Evolutionary conservation across 2,888 invertebrate species (phyloP), one percentile per base, ranked within the genome.

Genomic region (Gymnocheta viridis): DNA sequence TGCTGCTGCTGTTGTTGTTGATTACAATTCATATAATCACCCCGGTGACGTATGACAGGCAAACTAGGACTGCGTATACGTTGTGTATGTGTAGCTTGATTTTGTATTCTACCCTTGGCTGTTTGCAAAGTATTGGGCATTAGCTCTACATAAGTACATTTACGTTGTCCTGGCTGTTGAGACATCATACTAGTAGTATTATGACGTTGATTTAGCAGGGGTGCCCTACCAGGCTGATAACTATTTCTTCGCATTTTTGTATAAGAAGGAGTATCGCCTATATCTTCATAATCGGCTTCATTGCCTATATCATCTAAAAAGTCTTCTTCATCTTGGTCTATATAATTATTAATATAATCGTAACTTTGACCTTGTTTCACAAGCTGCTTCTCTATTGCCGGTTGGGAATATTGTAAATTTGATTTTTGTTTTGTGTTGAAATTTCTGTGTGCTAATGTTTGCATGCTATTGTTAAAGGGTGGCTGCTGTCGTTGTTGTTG

Each of bases 41-140:
- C 70, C 80, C 88, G 87, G 51, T 91, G 90, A 19, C 94, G 91
- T 85, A 95, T 95, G 0, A 95, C 94, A 4, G 95, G 95, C 81
- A 95, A 90, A 88, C 95, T 95, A 27, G 95, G 95, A 89, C 95
- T 95, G 76, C 95, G 92, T 38, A 91, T 85, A 17, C 91, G 89
- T 62, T 86, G 87, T 0, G 82, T 85, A 6, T 67, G 51, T 14
- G 44, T 54, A 0, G 49, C 5, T n/a, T 74, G 81, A 56, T 89
- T 87, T 86, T 90, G 90, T 87, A 90, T 88, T 76, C 90, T 89
- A 1, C 88, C 89, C 86, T 91, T 91, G 69, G 90, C 90, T n/a
- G 90, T 90, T 76, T 90, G 90, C 73, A 90, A 60, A 6, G 88
- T 85, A 10, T 87, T 88, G 14, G 90, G 90, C 82, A 88, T 85